Evolutionary conservation across 2,113 vertebrate genomes (phyloP).

Genomic region (Pseudopodoces humilis): DNA sequence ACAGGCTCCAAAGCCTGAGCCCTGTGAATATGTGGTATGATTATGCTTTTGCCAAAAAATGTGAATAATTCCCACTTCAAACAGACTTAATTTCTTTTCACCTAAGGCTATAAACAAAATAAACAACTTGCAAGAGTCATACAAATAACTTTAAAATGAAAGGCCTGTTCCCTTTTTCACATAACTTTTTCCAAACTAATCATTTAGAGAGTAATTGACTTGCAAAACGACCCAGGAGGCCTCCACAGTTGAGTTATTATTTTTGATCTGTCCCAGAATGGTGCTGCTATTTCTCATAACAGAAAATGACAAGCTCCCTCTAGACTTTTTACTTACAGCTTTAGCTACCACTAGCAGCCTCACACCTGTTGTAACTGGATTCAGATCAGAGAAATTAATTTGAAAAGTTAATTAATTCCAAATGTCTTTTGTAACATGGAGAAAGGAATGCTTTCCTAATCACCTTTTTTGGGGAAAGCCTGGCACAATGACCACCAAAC

Average conservation of each 20-base stretch:
- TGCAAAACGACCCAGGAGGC: constrained; percentile 54
- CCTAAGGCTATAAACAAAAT: constrained; percentile 58
- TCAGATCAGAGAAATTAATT: constrained; percentile 69
- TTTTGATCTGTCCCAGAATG: constrained; percentile 56
- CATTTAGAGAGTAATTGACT: constrained; percentile 36
- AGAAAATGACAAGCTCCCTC: constrained; percentile 51
- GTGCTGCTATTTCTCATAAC: constrained; percentile 60
- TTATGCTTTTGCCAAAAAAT: constrained; percentile 44
- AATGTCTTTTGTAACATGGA: constrained; percentile 24
- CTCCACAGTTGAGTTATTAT: constrained; percentile 43
- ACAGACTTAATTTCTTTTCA: constrained; percentile 52
- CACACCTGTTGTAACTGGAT: constrained; percentile 66
- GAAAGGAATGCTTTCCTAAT: constrained; percentile 45
- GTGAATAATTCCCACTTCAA: constrained; percentile 55
- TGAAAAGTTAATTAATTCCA: constrained; percentile 73
- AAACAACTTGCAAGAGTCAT: constrained; percentile 56
- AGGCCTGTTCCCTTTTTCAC: constrained; percentile 31
- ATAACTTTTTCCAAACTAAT: constrained; percentile 51
- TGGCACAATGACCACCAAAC: neutral
- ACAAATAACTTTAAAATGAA: constrained; percentile 48
- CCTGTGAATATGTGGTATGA: neutral
- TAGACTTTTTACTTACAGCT: constrained; percentile 18
- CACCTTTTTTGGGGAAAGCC: neutral
- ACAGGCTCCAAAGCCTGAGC: constrained; percentile 18
- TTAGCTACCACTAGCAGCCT: constrained; percentile 47